Evolutionary conservation across 1,140 invertebrate genomes (phyloP), one percentile per base, ranked within the genome.

Genomic region (Drosophila nigrodunni): DNA sequence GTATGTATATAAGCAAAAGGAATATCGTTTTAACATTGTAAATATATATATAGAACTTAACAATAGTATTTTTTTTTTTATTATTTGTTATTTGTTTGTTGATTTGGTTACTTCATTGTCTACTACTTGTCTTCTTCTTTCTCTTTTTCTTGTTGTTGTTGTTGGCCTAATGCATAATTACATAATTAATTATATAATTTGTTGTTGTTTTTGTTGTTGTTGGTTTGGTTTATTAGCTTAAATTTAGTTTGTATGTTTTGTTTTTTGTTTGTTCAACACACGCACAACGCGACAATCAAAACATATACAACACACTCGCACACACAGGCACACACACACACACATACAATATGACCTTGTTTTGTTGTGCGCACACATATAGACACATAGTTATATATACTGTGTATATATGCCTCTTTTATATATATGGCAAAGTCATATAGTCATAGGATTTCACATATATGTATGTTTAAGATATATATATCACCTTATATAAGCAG

Each of bases 401-500:
- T 61, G 37, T 39, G 47, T 50, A 61, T 54, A 54, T 37, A 41
- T 55, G 10, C 34, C 10, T 34, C n/a, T 21, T 7, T n/a, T 58
- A 21, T 34, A 57, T 66, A 55, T 82, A 86, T 86, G 82, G 82
- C 82, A 82, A 86, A 86, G 78, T 86, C 82, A 86, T 80, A 85
- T 85, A 85, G 77, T 85, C 82, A 75, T 85, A 85, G 82, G 82
- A 86, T 86, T 85, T 87, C 75, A 85, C 70, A 86, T 80, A 78
- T 81, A 81, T 78, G 74, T 81, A 82, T 83, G 77, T 79, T 83
- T 68, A 82, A 87, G 82, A 79, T 87, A 87, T 71, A 76, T 47
- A 76, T 71, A 87, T 87, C 83, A 87, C 83, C 77, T 87, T 86
- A 87, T 88, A 87, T 80, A 83, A 82, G 83, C 85, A 89, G 80